phyloP scores from a whole-genome alignment of 1,140 invertebrate species.

The Andrena cerasifolii region DNA sequence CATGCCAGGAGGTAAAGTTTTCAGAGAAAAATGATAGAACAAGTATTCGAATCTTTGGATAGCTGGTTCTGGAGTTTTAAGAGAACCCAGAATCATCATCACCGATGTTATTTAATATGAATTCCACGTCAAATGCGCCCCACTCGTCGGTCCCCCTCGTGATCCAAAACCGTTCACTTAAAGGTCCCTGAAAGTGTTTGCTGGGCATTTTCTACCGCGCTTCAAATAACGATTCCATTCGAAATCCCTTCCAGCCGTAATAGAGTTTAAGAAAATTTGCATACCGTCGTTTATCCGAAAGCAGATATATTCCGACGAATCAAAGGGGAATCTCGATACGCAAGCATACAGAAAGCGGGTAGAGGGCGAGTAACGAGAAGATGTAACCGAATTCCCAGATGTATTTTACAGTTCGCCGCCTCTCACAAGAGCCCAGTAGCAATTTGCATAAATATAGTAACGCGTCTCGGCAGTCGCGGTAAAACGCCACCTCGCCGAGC shows the following conservation, averaged over 20 bases:
- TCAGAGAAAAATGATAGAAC: too few species aligned
- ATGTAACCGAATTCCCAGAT: constrained; percentile 67
- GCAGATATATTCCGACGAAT: constrained; percentile 6
- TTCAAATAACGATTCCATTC: constrained; percentile 8
- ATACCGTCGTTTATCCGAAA: constrained; percentile 23
- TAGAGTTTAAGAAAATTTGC: constrained; percentile 18
- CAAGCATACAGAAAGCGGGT: constrained; percentile 1
- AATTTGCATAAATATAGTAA: constrained; percentile 76
- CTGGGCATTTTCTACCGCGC: too few species aligned
- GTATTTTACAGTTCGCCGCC: constrained; percentile 72
- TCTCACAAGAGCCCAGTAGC: constrained; percentile 48
- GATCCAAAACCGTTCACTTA: too few species aligned
- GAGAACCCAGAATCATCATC: too few species aligned
- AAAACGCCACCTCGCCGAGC: constrained; percentile 38
- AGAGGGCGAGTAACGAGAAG: constrained; percentile 50
- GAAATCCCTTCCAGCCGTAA: neutral
- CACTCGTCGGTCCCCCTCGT: too few species aligned
- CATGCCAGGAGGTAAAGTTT: too few species aligned
- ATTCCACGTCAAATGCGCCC: too few species aligned
- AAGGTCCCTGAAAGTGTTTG: too few species aligned
- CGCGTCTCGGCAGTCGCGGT: constrained; percentile 41
- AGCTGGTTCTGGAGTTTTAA: too few species aligned
- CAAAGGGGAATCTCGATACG: constrained; percentile 42
- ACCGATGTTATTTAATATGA: too few species aligned
- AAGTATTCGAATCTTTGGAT: too few species aligned